These are phyloP conservation scores for Amazona vittata DNA, from an alignment of 2,113 vertebrate genomes.

Conservation along the genomic window DNA sequence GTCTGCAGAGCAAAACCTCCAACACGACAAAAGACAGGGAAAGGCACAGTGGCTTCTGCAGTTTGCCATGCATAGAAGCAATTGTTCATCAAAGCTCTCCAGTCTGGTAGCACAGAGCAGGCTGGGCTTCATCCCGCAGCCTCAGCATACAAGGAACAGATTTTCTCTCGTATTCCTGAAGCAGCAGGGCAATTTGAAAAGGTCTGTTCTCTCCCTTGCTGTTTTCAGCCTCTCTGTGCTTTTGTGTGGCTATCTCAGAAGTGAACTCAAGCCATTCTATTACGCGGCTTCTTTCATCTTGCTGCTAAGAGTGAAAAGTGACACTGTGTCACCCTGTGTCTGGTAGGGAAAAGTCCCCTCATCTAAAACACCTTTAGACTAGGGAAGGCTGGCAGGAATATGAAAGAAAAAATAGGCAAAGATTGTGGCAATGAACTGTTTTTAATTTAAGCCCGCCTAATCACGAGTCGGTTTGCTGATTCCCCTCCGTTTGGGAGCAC, in stretches of 20 bases:
- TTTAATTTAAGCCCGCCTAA: slow-evolving; percentile 56
- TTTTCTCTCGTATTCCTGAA: neutral
- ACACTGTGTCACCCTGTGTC: slow-evolving; percentile 34
- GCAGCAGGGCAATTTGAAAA: neutral
- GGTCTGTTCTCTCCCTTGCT: neutral
- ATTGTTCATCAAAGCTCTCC: neutral
- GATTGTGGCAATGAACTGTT: neutral
- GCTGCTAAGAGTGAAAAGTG: slow-evolving; percentile 1
- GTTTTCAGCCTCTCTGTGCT: neutral
- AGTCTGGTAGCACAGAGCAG: neutral
- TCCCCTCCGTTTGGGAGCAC: slow-evolving; percentile 69
- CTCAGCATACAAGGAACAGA: neutral
- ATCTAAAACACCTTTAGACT: neutral
- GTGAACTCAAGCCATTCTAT: neutral
- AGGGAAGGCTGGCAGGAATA: neutral
- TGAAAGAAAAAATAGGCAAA: neutral
- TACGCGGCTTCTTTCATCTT: neutral
- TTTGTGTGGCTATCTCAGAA: neutral
- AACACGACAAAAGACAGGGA: neutral
- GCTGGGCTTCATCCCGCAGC: neutral
- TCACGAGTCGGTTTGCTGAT: neutral
- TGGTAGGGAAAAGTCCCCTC: neutral
- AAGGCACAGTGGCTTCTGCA: neutral
- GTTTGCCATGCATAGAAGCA: neutral
- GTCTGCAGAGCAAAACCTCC: neutral